A percentile compares a stretch with the other conserved stretches of the same genome.
Conservation (phyloP, 2,113 vertebrate species). For the Spheniscus mendiculus region DNA sequence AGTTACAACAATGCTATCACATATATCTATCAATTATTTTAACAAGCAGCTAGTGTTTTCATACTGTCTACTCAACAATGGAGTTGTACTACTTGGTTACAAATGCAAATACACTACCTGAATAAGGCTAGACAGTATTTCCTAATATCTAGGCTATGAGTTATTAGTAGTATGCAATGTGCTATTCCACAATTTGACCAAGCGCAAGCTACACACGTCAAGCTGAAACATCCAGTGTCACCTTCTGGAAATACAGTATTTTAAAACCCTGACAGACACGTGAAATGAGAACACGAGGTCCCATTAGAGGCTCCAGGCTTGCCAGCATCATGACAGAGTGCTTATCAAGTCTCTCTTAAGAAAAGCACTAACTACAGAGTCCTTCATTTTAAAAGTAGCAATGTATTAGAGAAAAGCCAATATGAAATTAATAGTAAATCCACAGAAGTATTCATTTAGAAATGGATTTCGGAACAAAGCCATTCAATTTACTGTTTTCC, state of each 20-base stretch:
- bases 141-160: neutral
- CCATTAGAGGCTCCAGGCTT: neutral
- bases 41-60: neutral
- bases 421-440: slow-evolving; percentile 45
- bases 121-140: neutral
- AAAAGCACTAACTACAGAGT: neutral
- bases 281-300: neutral
- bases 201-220: neutral
- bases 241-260: neutral
- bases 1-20: neutral
- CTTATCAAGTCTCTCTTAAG: neutral
- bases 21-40: neutral
- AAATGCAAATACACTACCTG: neutral
- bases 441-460: slow-evolving; percentile 39
- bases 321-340: neutral
- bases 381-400: slow-evolving; percentile 8
- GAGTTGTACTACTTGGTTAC: fast-evolving
- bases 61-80: neutral
- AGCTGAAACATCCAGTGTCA: neutral
- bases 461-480: slow-evolving; percentile 14
- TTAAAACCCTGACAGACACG: neutral
- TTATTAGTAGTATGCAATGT: neutral
- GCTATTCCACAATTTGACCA: neutral
- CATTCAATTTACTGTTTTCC: slow-evolving; percentile 7
- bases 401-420: slow-evolving; percentile 12